Evolutionary conservation across 2,797 vertebrate genomes (phyloP).

Genomic region (Capromys pilorides): DNA sequence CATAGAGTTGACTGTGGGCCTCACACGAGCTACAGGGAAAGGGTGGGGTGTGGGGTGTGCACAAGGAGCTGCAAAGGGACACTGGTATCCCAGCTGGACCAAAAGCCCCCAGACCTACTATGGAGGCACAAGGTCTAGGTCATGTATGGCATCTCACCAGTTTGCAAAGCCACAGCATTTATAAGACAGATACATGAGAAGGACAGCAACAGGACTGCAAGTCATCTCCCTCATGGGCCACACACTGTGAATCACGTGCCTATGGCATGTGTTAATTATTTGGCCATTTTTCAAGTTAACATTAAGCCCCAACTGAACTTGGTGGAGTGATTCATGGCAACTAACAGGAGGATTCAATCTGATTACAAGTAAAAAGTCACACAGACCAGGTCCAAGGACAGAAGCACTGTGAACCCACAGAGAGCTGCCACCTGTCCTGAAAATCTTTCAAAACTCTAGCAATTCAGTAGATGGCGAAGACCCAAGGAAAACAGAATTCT

Average conservation of each 20-base stretch:
- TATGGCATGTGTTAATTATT: fast-evolving
- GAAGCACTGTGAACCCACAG: fast-evolving
- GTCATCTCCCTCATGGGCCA: fast-evolving
- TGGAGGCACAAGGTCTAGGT: fast-evolving
- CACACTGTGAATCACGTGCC: fast-evolving
- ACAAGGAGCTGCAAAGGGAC: background rate
- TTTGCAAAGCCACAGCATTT: background rate
- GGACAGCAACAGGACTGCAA: background rate
- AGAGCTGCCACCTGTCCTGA: background rate
- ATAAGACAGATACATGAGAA: background rate
- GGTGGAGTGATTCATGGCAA: constrained; percentile 6
- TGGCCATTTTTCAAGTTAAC: background rate
- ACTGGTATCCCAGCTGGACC: fast-evolving
- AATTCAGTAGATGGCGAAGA: background rate
- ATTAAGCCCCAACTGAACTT: background rate
- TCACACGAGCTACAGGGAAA: background rate
- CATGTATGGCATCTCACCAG: background rate
- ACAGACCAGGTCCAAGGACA: background rate
- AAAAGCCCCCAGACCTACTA: background rate
- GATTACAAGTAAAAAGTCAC: background rate
- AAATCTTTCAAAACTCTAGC: background rate
- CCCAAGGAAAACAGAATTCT: background rate
- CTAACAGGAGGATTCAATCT: background rate
- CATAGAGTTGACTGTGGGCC: background rate
- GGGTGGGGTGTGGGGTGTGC: fast-evolving